Evolutionary conservation across 2,888 invertebrate genomes (phyloP), one percentile per base, ranked within the genome.

Genomic region (Nezara viridula): DNA sequence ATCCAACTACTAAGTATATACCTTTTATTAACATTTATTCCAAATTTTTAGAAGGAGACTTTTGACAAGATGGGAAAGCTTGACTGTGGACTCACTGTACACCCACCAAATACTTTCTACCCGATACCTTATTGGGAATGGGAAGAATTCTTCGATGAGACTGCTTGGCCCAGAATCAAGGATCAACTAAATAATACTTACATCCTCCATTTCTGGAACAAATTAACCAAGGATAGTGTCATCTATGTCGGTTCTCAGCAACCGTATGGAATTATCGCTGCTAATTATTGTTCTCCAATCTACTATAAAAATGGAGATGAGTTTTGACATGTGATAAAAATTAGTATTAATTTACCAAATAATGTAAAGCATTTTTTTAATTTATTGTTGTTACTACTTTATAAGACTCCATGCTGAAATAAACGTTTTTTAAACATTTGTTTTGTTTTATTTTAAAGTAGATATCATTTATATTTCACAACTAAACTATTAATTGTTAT

Each of bases 121-220:
- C 66, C 66, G 6, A 73, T 73, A 19, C 66, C 66, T 73, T 73
- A 73, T 21, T 73, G 66, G 66, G 66, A 73, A 9, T 73, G 66
- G 66, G 37, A 19, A 10, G 19, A 73, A 21, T 73, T 73, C 19
- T 19, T 73, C 2, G 66, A 73, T 37, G 66, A 73, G 37, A 37
- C 66, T 37, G 66, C 66, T 7, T 73, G 66, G 66, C 66, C 66
- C 6, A 73, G 10, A 21, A 19, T 73, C 1, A 73, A 9, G 37
- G 66, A 73, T 37, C 66, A 37, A 40, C 27, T 73, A 52, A 90
- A 90, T 7, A 86, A 90, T 4, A 90, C 90, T n/a, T 91, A 85
- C 86, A 89, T 88, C 16, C 88, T 90, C 9, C 91, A 91, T 85
- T 50, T 91, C n/a, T 91, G 91, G 91, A 91, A 91, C 81, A 89